These are phyloP conservation scores for Diadumene lineata DNA, from an alignment of 92 coral and sea anemone genomes.

Conservation along the genomic window DNA sequence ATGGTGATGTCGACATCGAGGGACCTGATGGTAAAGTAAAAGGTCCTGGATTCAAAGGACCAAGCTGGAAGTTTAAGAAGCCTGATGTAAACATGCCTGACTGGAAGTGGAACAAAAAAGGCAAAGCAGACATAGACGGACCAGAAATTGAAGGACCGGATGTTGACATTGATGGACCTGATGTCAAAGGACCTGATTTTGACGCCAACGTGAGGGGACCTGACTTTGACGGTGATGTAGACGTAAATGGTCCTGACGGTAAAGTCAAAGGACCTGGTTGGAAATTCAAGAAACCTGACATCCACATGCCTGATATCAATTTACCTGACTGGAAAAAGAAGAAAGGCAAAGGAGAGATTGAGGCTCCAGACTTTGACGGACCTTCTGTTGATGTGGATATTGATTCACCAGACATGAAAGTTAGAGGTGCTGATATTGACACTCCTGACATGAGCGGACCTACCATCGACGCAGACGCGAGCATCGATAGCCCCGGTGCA, in stretches of 20 bases:
- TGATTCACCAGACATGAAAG: constrained; percentile 1
- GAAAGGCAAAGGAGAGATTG: constrained; percentile 3
- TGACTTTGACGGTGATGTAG: constrained; percentile 2
- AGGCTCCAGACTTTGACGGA: constrained; percentile 30
- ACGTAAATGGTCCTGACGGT: constrained; percentile 4
- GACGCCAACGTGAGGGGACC: constrained; percentile 14
- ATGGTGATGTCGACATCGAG: neutral
- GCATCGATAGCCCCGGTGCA: constrained; percentile 19
- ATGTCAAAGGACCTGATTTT: neutral
- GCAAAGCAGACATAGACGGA: constrained; percentile 1
- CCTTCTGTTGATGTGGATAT: constrained; percentile 6
- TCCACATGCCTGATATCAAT: neutral
- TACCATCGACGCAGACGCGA: constrained; percentile 23
- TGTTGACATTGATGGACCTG: neutral
- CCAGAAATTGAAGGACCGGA: constrained; percentile 15
- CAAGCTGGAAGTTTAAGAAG: constrained; percentile 5
- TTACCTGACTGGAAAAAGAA: constrained; percentile 1
- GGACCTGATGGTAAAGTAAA: constrained; percentile 19
- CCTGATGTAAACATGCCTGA: constrained; percentile 7
- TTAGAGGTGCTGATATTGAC: neutral
- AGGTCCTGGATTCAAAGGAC: constrained; percentile 20
- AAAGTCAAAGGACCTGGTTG: neutral
- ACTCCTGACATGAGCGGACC: constrained; percentile 6
- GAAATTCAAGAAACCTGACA: neutral
- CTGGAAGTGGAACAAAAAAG: neutral